Conservation (phyloP, 2,797 vertebrate genomes). For the Onychomys torridus region DNA sequence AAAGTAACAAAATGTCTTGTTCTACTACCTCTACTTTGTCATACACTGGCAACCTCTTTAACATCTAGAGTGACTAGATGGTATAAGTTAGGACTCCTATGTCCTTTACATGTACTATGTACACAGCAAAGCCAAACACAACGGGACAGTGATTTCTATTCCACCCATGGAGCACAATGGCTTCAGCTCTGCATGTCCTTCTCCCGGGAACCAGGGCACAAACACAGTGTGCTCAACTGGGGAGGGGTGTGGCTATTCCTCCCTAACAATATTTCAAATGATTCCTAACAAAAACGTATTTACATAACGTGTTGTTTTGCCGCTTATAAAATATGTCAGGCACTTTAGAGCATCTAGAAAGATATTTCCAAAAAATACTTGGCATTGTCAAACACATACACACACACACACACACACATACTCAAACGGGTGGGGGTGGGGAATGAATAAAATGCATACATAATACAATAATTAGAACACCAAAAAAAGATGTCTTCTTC, state of each 20-base stretch:
- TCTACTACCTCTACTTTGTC: constrained; percentile 58
- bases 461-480: background rate
- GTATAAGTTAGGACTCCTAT: constrained; percentile 19
- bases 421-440: background rate
- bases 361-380: background rate
- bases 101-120: constrained; percentile 41
- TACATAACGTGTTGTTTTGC: constrained; percentile 32
- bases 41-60: constrained; percentile 67
- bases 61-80: constrained; percentile 61
- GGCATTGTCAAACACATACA: background rate
- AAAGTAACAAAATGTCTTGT: constrained; percentile 50
- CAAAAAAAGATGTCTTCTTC: constrained; percentile 22
- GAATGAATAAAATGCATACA: background rate
- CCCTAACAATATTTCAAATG: background rate
- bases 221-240: background rate
- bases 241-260: background rate
- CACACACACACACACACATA: background rate
- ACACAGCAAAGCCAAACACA: constrained; percentile 32
- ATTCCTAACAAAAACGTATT: constrained; percentile 52
- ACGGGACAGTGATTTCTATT: background rate
- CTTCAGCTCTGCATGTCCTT: background rate
- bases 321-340: constrained; percentile 62
- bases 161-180: background rate
- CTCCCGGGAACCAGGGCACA: background rate
- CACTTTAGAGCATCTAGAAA: constrained; percentile 67